Evolutionary conservation across 1,140 invertebrate species (phyloP), one percentile per base, ranked within the genome.

Genomic region (Drosophila grimshawi): DNA sequence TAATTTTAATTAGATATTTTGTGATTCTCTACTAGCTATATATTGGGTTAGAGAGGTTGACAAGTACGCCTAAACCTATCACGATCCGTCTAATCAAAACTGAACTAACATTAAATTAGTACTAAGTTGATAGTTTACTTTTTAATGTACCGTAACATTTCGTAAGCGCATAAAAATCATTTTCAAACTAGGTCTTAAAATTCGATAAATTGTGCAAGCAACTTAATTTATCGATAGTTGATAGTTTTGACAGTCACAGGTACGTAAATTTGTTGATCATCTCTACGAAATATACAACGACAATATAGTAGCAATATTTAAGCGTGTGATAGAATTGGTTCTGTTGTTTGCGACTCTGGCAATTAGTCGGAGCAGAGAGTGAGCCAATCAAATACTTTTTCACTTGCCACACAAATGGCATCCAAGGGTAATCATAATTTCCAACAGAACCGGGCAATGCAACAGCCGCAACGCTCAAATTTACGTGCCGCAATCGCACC

Each of bases 401-500:
- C 39, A 11, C n/a, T 56, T 30, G 46, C 27, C 35, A 52, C 5
- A 27, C 3, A 11, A 33, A 88, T 88, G 80, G 67, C 70, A 51
- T 80, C 83, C 5, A 88, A 83, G 37, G 67, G 67, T 41, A 78
- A 88, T 39, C 30, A 19, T 19, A 19, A 57, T 55, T 80, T 72
- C 70, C 73, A 78, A 48, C 67, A 52, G 8, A 81, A 72, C 53
- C 72, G 78, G 48, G 45, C 56, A 27, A 80, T 83, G 75, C 78
- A 88, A 45, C 74, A 77, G 52, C 69, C 52, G 32, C 62, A 53
- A 33, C 59, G 41, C 11, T 32, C 41, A 8, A 88, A 86, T 51
- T 65, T 69, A 5, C 85, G 85, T n/a, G 67, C 70, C 7, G 67
- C 78, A 8, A 74, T 74, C 4, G 85, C 86, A 51, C 85, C 85